A percentile compares a stretch with the other conserved stretches of the same genome.
These are phyloP conservation scores for Tanytarsus gracilentus DNA, from an alignment of 2,888 invertebrate genomes.

Conservation along the genomic window DNA sequence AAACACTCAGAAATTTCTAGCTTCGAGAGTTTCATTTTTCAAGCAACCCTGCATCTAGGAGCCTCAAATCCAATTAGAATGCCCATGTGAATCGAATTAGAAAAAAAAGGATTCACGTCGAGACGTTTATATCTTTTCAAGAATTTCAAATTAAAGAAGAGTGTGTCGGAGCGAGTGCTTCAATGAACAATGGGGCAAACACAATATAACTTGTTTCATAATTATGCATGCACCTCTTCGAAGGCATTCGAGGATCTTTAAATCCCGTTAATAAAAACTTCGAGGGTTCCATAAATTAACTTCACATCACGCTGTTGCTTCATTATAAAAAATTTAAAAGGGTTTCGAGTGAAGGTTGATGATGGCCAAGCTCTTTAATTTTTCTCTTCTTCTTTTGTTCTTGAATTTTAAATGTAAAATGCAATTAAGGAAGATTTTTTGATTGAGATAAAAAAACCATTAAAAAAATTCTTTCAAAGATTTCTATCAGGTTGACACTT, in stretches of 20 bases:
- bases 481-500: too few species aligned
- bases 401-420: too few species aligned
- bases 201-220: neutral
- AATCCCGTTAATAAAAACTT: conserved; percentile 18
- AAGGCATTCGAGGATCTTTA: conserved; percentile 10
- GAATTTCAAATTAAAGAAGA: neutral
- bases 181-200: neutral
- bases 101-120: neutral
- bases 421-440: too few species aligned
- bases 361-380: too few species aligned
- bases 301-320: neutral
- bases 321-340: neutral
- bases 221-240: neutral
- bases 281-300: conserved; percentile 16
- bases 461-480: too few species aligned
- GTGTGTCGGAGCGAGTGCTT: neutral
- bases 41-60: neutral
- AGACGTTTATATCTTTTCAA: neutral
- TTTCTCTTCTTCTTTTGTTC: too few species aligned
- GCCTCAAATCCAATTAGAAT: conserved; percentile 8
- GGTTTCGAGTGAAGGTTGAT: too few species aligned
- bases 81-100: neutral
- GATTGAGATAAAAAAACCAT: too few species aligned
- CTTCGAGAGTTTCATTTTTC: neutral
- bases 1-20: conserved; percentile 3